phyloP scores from a whole-genome alignment of 2,113 vertebrate genomes.

The Ciconia boyciana region DNA sequence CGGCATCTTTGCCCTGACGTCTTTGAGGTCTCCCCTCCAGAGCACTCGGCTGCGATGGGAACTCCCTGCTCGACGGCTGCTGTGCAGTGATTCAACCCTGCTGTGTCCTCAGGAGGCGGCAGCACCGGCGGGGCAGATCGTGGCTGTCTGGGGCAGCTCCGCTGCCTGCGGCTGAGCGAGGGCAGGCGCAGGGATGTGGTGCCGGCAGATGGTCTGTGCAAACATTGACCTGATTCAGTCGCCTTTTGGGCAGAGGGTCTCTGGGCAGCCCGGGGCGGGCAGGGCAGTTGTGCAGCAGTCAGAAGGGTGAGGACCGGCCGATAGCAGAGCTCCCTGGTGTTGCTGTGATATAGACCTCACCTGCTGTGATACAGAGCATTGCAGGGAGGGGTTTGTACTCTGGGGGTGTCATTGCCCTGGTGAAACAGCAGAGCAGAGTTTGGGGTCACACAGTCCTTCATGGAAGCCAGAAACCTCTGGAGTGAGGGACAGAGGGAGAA shows the following conservation, averaged over 20 bases:
- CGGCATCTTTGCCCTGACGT: not conserved
- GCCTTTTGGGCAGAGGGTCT: not conserved
- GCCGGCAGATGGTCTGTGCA: not conserved
- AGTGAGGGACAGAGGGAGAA: not conserved
- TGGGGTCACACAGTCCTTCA: not conserved
- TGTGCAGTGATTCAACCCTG: rapidly evolving
- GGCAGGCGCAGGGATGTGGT: not conserved
- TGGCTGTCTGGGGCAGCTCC: not conserved
- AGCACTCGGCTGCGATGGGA: not conserved
- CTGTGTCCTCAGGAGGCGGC: not conserved
- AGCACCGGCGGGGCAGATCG: rapidly evolving
- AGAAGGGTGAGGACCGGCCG: not conserved
- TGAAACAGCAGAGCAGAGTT: not conserved
- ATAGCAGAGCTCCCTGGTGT: not conserved
- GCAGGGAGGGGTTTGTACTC: not conserved
- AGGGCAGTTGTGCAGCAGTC: not conserved
- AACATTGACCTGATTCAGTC: rapidly evolving
- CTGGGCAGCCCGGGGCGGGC: not conserved
- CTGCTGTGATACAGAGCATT: too few relatives aligned
- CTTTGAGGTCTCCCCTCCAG: not conserved
- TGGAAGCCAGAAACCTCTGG: not conserved
- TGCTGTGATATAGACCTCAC: too few relatives aligned
- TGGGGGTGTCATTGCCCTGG: not conserved
- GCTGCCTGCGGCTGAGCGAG: not conserved
- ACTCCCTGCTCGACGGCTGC: not conserved